These are phyloP conservation scores for Acromyrmex echinatior DNA, from an alignment of 1,140 invertebrate genomes.

Conservation along the genomic window DNA sequence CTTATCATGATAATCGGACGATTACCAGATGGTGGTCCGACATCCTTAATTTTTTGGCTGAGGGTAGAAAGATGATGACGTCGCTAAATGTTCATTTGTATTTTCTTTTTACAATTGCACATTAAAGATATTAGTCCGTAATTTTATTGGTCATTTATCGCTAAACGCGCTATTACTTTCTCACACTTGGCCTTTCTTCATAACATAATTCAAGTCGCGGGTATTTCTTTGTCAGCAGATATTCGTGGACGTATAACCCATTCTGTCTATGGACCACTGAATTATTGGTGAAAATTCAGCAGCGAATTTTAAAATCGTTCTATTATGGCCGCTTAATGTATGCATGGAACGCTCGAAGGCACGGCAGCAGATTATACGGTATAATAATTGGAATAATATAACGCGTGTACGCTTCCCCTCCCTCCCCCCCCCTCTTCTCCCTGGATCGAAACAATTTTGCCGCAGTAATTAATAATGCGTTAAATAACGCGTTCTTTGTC, in stretches of 20 bases:
- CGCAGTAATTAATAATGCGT: conserved; percentile 58
- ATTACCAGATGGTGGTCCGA: neutral
- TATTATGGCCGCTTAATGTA: conserved; percentile 52
- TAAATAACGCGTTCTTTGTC: conserved; percentile 61
- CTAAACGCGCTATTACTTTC: neutral
- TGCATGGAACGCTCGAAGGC: conserved; percentile 45
- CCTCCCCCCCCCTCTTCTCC: too few species aligned
- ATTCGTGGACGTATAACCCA: neutral
- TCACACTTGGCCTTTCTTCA: neutral
- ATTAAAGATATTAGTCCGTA: neutral
- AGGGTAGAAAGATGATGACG: neutral
- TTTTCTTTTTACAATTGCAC: neutral
- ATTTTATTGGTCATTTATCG: conserved; percentile 1
- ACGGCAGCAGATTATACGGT: conserved; percentile 35
- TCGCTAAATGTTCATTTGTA: neutral
- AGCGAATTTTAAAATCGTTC: conserved; percentile 52
- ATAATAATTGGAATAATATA: conserved; percentile 59
- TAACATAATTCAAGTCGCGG: neutral
- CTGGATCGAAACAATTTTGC: conserved; percentile 55
- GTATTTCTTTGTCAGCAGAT: conserved; percentile 17
- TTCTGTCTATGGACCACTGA: neutral
- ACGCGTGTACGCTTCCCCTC: conserved; percentile 11
- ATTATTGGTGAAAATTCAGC: conserved; percentile 49
- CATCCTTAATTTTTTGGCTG: conserved; percentile 12
- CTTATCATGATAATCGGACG: conserved; percentile 47